A percentile compares a stretch with the other conserved stretches of the same genome.
Conservation (phyloP, 2,113 vertebrate genomes). For the Microtus ochrogaster region DNA sequence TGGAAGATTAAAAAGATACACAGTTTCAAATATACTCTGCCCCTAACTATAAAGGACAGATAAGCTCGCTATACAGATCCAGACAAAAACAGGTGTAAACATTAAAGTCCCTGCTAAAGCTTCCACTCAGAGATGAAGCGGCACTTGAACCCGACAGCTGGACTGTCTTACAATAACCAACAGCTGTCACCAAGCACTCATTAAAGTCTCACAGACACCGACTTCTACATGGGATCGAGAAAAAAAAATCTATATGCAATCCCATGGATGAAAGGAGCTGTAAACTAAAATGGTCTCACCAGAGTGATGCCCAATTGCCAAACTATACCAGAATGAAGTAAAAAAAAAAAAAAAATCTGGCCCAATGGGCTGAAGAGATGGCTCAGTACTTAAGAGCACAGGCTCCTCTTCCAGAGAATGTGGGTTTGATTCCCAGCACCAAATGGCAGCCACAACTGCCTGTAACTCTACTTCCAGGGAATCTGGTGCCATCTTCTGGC, state of each 20-base stretch:
- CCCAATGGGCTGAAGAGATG: background rate
- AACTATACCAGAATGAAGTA: background rate
- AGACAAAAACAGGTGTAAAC: slow-evolving; percentile 8
- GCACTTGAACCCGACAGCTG: slow-evolving; percentile 17
- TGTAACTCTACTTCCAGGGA: background rate
- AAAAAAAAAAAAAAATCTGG: background rate
- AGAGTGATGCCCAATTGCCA: slow-evolving; percentile 56
- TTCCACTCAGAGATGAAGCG: slow-evolving; percentile 3
- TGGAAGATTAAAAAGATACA: slow-evolving; percentile 42
- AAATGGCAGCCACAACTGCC: background rate
- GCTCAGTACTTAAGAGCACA: background rate
- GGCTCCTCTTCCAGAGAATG: background rate
- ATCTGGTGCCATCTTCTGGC: background rate
- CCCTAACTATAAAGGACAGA: slow-evolving; percentile 45
- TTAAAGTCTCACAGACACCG: slow-evolving; percentile 54
- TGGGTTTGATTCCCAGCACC: background rate
- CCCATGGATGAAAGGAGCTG: slow-evolving; percentile 21
- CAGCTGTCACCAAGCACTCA: slow-evolving; percentile 1
- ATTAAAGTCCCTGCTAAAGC: slow-evolving; percentile 2
- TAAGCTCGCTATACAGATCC: background rate
- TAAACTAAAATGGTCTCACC: slow-evolving; percentile 51
- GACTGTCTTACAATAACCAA: slow-evolving; percentile 48
- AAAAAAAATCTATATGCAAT: background rate
- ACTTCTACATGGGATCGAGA: slow-evolving; percentile 39
- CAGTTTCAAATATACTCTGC: slow-evolving; percentile 34